These are phyloP conservation scores for Bovichtus variegatus DNA, from an alignment of 2,797 vertebrate species.

Conservation along the genomic window DNA sequence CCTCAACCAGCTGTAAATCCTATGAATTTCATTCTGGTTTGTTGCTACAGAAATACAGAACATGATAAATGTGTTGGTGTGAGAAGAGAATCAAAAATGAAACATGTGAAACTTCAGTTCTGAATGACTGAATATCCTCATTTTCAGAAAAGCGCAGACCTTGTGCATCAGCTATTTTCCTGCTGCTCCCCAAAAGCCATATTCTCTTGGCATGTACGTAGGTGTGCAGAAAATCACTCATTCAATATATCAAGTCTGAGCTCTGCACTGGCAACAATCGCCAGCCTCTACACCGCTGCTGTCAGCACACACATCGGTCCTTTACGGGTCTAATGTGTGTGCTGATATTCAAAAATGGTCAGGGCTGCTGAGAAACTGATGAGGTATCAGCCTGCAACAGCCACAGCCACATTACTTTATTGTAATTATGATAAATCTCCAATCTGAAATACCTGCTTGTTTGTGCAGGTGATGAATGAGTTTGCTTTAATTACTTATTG, in stretches of 20 bases:
- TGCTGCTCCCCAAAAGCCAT: conserved; percentile 30
- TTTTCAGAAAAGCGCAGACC: conserved; percentile 41
- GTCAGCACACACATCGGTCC: conserved; percentile 1
- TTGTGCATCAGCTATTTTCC: conserved; percentile 57
- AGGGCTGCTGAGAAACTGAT: conserved; percentile 25
- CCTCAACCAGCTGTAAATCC: conserved; percentile 54
- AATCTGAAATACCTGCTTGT: conserved; percentile 62
- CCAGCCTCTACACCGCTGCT: neutral
- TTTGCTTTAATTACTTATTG: conserved; percentile 74
- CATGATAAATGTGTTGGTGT: conserved; percentile 45
- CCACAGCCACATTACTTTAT: conserved; percentile 46
- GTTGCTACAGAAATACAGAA: conserved; percentile 23
- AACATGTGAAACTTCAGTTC: conserved; percentile 49
- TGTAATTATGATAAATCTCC: conserved; percentile 75
- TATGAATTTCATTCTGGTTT: conserved; percentile 30
- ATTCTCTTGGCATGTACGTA: conserved; percentile 41
- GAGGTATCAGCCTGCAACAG: conserved; percentile 30
- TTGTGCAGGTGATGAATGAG: conserved; percentile 74
- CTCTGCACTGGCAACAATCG: conserved; percentile 7
- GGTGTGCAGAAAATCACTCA: conserved; percentile 39
- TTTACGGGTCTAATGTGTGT: conserved; percentile 20
- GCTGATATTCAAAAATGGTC: conserved; percentile 29
- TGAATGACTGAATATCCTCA: conserved; percentile 58
- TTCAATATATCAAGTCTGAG: conserved; percentile 38
- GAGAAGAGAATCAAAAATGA: conserved; percentile 32